phyloP scores from a whole-genome alignment of 1,140 invertebrate genomes.

The Drosophila chauvacae region DNA sequence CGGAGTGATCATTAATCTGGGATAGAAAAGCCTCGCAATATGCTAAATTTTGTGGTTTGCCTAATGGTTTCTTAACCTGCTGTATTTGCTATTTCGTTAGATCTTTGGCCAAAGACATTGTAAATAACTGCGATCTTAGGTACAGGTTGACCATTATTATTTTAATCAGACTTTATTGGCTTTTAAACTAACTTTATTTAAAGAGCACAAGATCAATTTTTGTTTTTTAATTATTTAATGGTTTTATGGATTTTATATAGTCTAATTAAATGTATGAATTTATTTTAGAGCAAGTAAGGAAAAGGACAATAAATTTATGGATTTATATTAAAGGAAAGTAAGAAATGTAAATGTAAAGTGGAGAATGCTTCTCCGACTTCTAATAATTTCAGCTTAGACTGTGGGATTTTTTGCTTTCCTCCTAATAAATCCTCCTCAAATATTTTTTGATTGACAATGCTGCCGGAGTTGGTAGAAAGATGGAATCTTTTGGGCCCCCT shows the following conservation, averaged over 20 bases:
- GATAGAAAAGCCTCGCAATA: slow-evolving; percentile 40
- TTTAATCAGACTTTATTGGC: not conserved
- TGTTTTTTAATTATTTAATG: not conserved
- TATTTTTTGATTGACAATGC: slow-evolving; percentile 49
- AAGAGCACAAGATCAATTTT: not conserved
- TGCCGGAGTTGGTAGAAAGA: slow-evolving; percentile 2
- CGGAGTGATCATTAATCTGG: slow-evolving; percentile 49
- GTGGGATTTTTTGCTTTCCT: not conserved
- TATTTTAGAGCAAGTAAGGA: not conserved
- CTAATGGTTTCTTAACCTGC: slow-evolving; percentile 41
- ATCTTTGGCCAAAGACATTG: slow-evolving; percentile 8
- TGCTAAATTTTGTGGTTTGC: slow-evolving; percentile 31
- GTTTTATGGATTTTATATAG: not conserved
- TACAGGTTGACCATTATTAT: not conserved
- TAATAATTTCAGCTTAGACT: not conserved
- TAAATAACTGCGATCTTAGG: slow-evolving; percentile 17
- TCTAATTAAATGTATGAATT: not conserved
- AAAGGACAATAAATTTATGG: not conserved
- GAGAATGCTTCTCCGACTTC: too few species aligned
- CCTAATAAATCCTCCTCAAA: not conserved
- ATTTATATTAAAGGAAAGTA: not conserved
- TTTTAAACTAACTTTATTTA: not conserved
- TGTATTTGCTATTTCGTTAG: slow-evolving; percentile 52
- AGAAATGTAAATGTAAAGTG: too few species aligned
- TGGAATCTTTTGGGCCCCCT: slow-evolving; percentile 1